Evolutionary conservation across 2,113 vertebrate genomes (phyloP).

Genomic region (Cinclus mexicanus): DNA sequence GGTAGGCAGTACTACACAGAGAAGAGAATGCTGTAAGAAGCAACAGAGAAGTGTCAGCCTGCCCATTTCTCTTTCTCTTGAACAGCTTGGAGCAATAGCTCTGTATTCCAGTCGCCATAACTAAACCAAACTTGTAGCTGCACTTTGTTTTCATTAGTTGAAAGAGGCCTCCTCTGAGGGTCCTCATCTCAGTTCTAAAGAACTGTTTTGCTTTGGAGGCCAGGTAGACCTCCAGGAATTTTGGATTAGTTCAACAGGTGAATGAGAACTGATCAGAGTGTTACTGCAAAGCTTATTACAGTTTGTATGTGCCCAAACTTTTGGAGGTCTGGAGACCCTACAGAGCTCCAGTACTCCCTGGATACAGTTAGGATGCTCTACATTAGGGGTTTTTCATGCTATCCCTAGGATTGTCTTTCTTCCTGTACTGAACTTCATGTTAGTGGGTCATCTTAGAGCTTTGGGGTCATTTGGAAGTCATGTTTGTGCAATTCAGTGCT

Average conservation of each 20-base stretch:
- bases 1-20: too few species aligned
- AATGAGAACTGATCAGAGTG: background rate
- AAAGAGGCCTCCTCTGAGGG: background rate
- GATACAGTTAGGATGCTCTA: background rate
- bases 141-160: constrained; percentile 10
- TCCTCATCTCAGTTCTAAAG: background rate
- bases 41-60: background rate
- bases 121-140: background rate
- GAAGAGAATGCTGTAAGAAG: background rate
- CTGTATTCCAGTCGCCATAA: background rate
- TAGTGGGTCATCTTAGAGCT: background rate
- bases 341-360: background rate
- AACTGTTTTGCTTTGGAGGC: background rate
- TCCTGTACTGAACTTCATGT: background rate
- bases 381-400: background rate
- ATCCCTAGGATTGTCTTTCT: background rate
- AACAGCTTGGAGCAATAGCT: background rate
- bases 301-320: background rate
- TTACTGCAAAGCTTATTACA: background rate
- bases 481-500: background rate
- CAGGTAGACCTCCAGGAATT: background rate
- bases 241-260: background rate
- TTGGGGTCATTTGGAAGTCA: background rate
- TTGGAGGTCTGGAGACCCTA: background rate
- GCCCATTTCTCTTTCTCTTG: background rate